Conservation (phyloP, 2,113 vertebrate genomes). For the Sinosuthora webbiana region DNA sequence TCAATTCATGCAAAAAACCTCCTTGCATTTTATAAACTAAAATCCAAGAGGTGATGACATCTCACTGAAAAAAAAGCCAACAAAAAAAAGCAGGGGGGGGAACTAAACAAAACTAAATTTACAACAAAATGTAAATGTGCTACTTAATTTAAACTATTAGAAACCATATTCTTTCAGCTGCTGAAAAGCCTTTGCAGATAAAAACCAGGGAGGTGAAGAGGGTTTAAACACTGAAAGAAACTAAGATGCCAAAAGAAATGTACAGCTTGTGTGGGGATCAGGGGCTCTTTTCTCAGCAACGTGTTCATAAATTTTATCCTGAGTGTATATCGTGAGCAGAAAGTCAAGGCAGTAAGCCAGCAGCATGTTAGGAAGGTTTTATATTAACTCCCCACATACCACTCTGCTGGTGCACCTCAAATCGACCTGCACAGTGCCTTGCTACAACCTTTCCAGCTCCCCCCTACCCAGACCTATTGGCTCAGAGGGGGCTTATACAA, state of each 20-base stretch:
- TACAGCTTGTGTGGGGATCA: neutral
- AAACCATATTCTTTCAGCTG: neutral
- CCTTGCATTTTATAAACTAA: neutral
- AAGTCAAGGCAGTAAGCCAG: conserved; percentile 8
- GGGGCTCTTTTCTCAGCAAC: neutral
- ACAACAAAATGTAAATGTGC: neutral
- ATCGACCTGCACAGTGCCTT: neutral
- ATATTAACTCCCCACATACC: neutral
- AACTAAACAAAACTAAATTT: neutral
- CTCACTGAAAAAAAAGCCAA: neutral
- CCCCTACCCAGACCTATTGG: neutral
- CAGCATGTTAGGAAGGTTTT: neutral
- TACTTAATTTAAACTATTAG: neutral
- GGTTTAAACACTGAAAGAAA: conserved; percentile 13
- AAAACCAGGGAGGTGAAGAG: neutral
- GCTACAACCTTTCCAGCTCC: neutral
- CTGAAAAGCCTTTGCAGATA: neutral
- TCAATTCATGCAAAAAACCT: neutral
- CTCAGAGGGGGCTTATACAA: neutral
- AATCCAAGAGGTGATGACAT: neutral
- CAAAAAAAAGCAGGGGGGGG: fast-evolving
- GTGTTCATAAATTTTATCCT: conserved; percentile 30
- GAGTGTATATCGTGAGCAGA: neutral
- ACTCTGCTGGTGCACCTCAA: neutral
- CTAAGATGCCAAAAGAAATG: conserved; percentile 8